These are phyloP conservation scores for Ecliptopera silaceata DNA, from an alignment of 2,888 invertebrate species.

Conservation along the genomic window DNA sequence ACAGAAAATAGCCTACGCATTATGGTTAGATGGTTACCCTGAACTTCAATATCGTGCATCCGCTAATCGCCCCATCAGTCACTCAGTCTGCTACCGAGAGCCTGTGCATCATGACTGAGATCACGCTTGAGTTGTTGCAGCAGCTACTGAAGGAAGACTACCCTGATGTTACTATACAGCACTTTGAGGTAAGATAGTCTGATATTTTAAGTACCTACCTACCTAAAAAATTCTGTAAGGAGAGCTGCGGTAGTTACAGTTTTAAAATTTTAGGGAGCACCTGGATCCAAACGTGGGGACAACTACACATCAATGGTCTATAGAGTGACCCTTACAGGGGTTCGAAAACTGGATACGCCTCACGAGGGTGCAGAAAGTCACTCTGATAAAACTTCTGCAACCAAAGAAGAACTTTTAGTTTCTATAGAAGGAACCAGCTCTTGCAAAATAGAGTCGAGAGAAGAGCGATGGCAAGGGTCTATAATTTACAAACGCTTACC, in stretches of 20 bases:
- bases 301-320: conserved; percentile 90
- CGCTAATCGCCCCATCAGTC: conserved; percentile 26
- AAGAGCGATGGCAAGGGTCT: conserved; percentile 84
- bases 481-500: conserved; percentile 89
- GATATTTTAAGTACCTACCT: not conserved
- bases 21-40: conserved; percentile 26
- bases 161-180: conserved; percentile 80
- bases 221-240: too few species aligned
- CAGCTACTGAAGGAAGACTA: conserved; percentile 80
- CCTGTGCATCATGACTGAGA: conserved; percentile 57
- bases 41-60: conserved; percentile 7
- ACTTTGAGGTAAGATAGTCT: conserved; percentile 68
- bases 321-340: conserved; percentile 84
- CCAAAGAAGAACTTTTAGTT: conserved; percentile 1
- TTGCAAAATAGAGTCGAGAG: conserved; percentile 41
- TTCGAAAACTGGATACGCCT: conserved; percentile 31
- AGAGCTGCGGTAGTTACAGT: not conserved
- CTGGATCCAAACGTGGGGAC: conserved; percentile 88
- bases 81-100: conserved; percentile 20
- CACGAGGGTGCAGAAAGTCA: conserved; percentile 43
- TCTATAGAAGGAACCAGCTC: conserved; percentile 43
- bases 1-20: not conserved
- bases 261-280: conserved; percentile 77
- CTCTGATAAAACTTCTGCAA: not conserved
- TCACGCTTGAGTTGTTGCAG: conserved; percentile 81